Conservation (phyloP, 2,888 invertebrate species). For the Oligia fasciuncula region DNA sequence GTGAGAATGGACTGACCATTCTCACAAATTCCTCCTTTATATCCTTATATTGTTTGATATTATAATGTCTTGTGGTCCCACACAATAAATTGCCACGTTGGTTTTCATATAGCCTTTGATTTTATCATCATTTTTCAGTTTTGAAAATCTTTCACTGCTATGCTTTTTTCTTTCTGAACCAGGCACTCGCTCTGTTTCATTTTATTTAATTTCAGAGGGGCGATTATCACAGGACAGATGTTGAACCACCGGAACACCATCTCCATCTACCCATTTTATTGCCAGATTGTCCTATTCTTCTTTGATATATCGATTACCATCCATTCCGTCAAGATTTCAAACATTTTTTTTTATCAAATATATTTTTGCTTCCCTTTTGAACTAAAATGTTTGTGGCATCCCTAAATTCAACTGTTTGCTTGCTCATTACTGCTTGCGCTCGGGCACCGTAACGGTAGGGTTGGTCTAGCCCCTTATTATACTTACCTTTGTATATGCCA, state of each 20-base stretch:
- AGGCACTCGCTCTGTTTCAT: too few relatives aligned
- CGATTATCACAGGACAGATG: neutral
- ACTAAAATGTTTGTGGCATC: constrained; percentile 18
- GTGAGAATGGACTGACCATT: neutral
- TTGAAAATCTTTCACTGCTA: neutral
- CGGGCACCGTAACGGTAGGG: constrained; percentile 85
- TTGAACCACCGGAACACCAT: neutral
- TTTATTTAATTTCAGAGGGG: neutral
- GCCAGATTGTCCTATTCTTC: neutral
- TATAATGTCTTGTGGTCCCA: neutral
- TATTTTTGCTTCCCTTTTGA: neutral
- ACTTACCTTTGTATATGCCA: constrained; percentile 22
- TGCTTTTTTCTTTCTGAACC: neutral
- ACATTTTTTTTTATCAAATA: neutral
- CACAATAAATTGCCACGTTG: neutral
- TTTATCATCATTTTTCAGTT: neutral
- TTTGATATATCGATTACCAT: neutral
- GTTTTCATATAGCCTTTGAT: neutral
- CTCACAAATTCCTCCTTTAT: neutral
- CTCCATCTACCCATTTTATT: too few relatives aligned
- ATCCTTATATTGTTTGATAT: neutral
- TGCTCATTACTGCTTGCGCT: constrained; percentile 82
- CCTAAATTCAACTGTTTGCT: constrained; percentile 76
- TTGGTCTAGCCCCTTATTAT: constrained; percentile 77
- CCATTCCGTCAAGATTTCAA: too few relatives aligned